Conservation (phyloP, 2,797 vertebrate genomes). For the Coranthus polyacanthus region DNA sequence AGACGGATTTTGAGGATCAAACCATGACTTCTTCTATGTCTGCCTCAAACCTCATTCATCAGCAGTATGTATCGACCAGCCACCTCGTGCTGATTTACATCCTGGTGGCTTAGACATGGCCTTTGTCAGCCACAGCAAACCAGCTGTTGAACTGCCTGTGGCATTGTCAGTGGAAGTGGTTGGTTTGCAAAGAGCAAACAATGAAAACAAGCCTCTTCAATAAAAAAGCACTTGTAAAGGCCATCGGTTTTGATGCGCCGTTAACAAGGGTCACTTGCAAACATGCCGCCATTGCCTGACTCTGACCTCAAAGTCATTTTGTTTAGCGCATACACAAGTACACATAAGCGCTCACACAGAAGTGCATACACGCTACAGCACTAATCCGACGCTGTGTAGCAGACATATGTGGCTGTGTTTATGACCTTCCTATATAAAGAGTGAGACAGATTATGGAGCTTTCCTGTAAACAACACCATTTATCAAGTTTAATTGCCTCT, state of each 20-base stretch:
- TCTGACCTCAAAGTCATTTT: slow-evolving; percentile 41
- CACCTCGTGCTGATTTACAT: slow-evolving; percentile 47
- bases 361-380: slow-evolving; percentile 7
- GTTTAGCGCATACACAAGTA: slow-evolving; percentile 14
- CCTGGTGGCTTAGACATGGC: slow-evolving; percentile 31
- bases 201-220: slow-evolving; percentile 60
- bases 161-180: slow-evolving; percentile 59
- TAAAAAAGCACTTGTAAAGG: slow-evolving; percentile 60
- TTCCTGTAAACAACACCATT: slow-evolving; percentile 75
- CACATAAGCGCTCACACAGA: slow-evolving; percentile 19
- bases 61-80: slow-evolving; percentile 34
- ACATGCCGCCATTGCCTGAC: slow-evolving; percentile 28
- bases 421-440: slow-evolving; percentile 64
- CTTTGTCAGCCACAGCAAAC: slow-evolving; percentile 46
- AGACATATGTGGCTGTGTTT: slow-evolving; percentile 64
- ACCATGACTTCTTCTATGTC: neutral
- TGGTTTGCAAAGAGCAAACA: slow-evolving; percentile 60
- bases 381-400: slow-evolving; percentile 36
- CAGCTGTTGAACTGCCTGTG: slow-evolving; percentile 55
- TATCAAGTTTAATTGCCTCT: slow-evolving; percentile 68
- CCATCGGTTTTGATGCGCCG: slow-evolving; percentile 50
- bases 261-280: slow-evolving; percentile 53
- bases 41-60: slow-evolving; percentile 35
- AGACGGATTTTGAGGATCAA: too few relatives aligned
- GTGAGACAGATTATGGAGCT: slow-evolving; percentile 51